Conservation (phyloP, 53 echinoderm and acorn worm species). For the Stichopus horrens region DNA sequence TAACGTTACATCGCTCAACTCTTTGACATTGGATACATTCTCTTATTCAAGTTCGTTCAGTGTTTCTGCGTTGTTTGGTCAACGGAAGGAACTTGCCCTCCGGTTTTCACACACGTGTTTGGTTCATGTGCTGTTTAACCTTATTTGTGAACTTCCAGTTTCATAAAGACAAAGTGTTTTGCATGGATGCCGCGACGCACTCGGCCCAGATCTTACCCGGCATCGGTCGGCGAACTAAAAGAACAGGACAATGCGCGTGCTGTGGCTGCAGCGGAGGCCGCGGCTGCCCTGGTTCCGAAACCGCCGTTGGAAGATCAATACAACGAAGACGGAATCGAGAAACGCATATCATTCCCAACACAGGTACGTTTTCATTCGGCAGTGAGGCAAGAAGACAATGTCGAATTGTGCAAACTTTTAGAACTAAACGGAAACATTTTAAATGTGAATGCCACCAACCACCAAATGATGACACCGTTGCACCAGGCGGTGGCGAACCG, state of each 20-base stretch:
- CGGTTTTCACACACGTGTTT: background rate
- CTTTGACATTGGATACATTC: too few relatives aligned
- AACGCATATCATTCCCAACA: constrained; percentile 80
- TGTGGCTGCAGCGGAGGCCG: constrained; percentile 44
- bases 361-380: constrained; percentile 87
- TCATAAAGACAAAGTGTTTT: background rate
- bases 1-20: too few relatives aligned
- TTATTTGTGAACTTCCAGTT: background rate
- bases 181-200: constrained; percentile 36
- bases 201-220: constrained; percentile 36
- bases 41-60: too few relatives aligned
- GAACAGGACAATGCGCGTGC: constrained; percentile 38
- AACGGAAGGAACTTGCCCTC: background rate
- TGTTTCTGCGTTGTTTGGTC: too few relatives aligned
- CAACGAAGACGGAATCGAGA: constrained; percentile 33
- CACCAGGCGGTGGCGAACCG: constrained; percentile 81
- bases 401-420: constrained; percentile 70
- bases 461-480: constrained; percentile 71
- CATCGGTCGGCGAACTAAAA: constrained; percentile 20
- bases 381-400: constrained; percentile 84
- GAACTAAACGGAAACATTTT: constrained; percentile 54
- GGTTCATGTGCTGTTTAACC: background rate
- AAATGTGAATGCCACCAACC: constrained; percentile 67
- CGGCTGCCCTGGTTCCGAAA: constrained; percentile 27
- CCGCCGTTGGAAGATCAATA: constrained; percentile 12